Evolutionary conservation across 2,888 invertebrate genomes (phyloP).

Genomic region (Acleris cristana): DNA sequence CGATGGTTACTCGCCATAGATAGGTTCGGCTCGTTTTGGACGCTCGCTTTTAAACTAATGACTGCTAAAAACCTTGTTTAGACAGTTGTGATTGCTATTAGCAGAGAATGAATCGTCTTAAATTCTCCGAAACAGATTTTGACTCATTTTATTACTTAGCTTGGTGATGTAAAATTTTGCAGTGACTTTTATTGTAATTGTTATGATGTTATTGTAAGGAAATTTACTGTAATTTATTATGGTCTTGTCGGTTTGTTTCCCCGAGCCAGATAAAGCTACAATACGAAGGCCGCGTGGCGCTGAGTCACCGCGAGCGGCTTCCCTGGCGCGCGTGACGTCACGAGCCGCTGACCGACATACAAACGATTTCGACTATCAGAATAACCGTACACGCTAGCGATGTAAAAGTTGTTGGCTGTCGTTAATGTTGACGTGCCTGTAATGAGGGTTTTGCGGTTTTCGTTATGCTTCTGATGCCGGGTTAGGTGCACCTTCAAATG

Average conservation of each 20-base stretch:
- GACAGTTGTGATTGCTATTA: constrained; percentile 9
- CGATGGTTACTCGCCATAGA: constrained; percentile 29
- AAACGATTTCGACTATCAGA: constrained; percentile 32
- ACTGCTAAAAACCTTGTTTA: constrained; percentile 11
- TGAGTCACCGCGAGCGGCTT: constrained; percentile 39
- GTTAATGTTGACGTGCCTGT: constrained; percentile 13
- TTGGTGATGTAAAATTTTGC: constrained; percentile 4
- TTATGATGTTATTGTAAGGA: background rate
- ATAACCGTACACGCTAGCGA: constrained; percentile 30
- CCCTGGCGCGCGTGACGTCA: constrained; percentile 40
- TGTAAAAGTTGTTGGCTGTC: constrained; percentile 17
- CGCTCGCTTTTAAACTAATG: constrained; percentile 12
- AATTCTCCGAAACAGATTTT: background rate
- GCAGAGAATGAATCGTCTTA: constrained; percentile 6
- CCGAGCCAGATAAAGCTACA: constrained; percentile 31
- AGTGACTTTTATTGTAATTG: background rate
- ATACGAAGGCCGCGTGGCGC: constrained; percentile 36
- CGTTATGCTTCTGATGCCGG: background rate
- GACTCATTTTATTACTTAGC: background rate
- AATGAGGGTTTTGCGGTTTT: constrained; percentile 18
- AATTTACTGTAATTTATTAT: constrained; percentile 13
- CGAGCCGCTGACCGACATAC: constrained; percentile 33
- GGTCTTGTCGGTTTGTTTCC: constrained; percentile 20
- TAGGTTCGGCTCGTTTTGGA: constrained; percentile 17
- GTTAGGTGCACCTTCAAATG: too few relatives aligned